Percentiles rank a stretch among this genome's conserved stretches.
These are phyloP conservation scores for Chrosomus eos DNA, from an alignment of 2,797 vertebrate genomes.

Conservation along the genomic window DNA sequence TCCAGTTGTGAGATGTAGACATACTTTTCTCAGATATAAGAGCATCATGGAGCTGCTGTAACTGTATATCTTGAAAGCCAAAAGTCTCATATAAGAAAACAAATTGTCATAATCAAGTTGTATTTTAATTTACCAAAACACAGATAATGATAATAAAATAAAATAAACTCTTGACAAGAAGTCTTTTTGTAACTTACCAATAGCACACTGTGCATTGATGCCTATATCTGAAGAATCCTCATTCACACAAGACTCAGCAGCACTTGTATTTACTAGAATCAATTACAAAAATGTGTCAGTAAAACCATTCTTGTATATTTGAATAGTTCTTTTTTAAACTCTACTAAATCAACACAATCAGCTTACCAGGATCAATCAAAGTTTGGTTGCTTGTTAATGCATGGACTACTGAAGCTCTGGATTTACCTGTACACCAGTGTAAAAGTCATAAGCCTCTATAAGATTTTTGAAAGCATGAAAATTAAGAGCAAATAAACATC, in stretches of 20 bases:
- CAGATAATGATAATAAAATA: not conserved
- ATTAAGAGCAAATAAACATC: not conserved
- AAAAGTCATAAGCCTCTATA: not conserved
- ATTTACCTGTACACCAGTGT: slow-evolving; percentile 2
- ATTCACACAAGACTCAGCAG: not conserved
- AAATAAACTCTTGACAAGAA: not conserved
- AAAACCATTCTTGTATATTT: not conserved
- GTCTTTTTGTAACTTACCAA: not conserved
- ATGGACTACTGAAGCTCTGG: not conserved
- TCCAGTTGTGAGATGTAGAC: slow-evolving; percentile 5
- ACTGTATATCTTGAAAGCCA: not conserved
- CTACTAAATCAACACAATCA: not conserved
- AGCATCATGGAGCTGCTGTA: not conserved
- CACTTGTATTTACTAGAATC: not conserved
- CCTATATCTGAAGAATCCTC: not conserved
- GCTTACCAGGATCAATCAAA: not conserved
- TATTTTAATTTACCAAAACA: not conserved
- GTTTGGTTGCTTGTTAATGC: not conserved
- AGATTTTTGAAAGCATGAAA: not conserved
- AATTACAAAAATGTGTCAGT: not conserved
- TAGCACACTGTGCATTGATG: not conserved
- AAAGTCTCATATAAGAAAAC: not conserved
- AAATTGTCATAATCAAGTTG: not conserved
- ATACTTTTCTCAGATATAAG: not conserved
- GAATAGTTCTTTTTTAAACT: not conserved